Evolutionary conservation across 2,888 invertebrate species (phyloP).

Genomic region (Muschampia plurimacula): DNA sequence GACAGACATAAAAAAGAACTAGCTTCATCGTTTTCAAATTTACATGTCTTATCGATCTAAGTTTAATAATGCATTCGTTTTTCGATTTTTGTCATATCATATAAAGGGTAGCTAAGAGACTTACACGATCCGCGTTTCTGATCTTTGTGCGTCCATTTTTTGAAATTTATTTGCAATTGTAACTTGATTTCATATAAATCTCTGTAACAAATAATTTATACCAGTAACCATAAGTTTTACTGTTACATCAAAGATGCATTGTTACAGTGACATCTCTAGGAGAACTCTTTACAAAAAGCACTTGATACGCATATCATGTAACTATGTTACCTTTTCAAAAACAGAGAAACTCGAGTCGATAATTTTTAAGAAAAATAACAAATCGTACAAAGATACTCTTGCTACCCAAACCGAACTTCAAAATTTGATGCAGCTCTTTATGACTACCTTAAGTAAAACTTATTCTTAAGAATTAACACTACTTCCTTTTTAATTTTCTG

Average conservation of each 20-base stretch:
- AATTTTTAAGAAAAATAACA: not conserved
- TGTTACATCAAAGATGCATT: not conserved
- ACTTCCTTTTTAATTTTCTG: conserved; percentile 66
- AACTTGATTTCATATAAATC: not conserved
- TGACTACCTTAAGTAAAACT: conserved; percentile 34
- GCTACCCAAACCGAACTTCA: not conserved
- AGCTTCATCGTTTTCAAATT: conserved; percentile 20
- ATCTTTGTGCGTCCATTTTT: not conserved
- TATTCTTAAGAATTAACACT: conserved; percentile 40
- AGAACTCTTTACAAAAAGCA: too few relatives aligned
- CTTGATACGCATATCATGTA: too few relatives aligned
- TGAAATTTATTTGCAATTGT: not conserved
- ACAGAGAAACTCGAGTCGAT: too few relatives aligned
- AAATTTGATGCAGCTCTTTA: not conserved
- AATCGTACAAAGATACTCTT: not conserved
- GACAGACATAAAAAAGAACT: conserved; percentile 17
- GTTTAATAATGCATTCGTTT: conserved; percentile 25
- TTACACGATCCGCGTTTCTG: not conserved
- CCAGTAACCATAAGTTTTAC: too few relatives aligned
- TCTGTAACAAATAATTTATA: not conserved
- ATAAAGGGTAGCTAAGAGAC: not conserved
- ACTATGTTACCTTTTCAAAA: too few relatives aligned
- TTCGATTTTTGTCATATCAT: conserved; percentile 27
- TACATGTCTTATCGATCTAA: conserved; percentile 20
- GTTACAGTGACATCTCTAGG: too few relatives aligned